phyloP scores from a whole-genome alignment of 2,888 invertebrate genomes.

The Odontocolon sp. region DNA sequence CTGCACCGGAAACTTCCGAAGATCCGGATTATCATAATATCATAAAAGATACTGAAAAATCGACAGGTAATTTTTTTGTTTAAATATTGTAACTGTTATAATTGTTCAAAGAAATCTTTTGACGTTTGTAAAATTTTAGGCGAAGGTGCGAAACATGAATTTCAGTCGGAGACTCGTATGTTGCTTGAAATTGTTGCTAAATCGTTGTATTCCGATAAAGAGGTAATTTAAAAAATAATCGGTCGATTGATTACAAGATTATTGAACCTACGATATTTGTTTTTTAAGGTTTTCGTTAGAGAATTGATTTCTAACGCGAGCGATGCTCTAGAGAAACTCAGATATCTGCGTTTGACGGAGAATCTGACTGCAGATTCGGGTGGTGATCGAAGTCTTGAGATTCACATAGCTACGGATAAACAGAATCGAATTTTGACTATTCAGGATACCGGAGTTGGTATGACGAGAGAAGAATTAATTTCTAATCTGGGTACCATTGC shows the following conservation, averaged over 20 bases:
- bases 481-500: constrained; percentile 97
- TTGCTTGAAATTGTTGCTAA: constrained; percentile 97
- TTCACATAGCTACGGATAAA: constrained; percentile 94
- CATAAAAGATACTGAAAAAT: constrained; percentile 84
- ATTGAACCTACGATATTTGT: constrained; percentile 1
- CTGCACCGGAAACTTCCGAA: constrained; percentile 72
- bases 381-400: constrained; percentile 89
- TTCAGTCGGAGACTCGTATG: constrained; percentile 98
- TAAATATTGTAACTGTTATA: constrained; percentile 5
- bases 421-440: constrained; percentile 91
- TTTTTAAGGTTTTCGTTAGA: constrained; percentile 92
- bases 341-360: constrained; percentile 87
- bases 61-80: constrained; percentile 80
- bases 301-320: constrained; percentile 98
- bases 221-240: constrained; percentile 83
- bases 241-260: neutral
- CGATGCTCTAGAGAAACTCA: constrained; percentile 97
- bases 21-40: constrained; percentile 83
- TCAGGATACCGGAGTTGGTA: constrained; percentile 97
- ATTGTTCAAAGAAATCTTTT: neutral
- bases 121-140: constrained; percentile 77
- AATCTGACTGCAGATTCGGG: constrained; percentile 81
- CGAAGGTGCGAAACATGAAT: constrained; percentile 89
- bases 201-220: constrained; percentile 98
- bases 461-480: constrained; percentile 95